Conservation (phyloP, 2,113 vertebrate species). For the Pachyramphus minor region DNA sequence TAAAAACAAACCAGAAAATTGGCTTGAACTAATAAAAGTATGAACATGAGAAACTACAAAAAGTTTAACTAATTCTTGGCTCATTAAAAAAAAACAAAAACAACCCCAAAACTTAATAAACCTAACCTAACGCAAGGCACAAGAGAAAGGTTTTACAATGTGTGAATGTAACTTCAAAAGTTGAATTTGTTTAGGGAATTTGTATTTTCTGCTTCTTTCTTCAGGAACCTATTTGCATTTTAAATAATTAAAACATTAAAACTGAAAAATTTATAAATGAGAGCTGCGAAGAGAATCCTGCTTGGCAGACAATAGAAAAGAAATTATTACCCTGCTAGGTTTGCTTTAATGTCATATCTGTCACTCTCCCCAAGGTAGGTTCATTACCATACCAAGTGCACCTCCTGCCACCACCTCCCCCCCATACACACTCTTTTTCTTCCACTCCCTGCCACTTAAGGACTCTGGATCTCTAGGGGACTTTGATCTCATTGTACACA, state of each 20-base stretch:
- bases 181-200: conserved; percentile 71
- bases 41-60: background rate
- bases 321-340: conserved; percentile 65
- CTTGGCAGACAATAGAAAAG: conserved; percentile 74
- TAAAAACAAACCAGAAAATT: background rate
- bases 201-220: conserved; percentile 73
- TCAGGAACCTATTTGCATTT: conserved; percentile 81
- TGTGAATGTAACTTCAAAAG: conserved; percentile 22
- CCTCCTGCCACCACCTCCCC: conserved; percentile 25
- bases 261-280: conserved; percentile 84
- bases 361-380: conserved; percentile 72
- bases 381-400: conserved; percentile 59
- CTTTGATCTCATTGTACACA: conserved; percentile 70
- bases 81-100: background rate
- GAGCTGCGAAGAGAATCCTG: conserved; percentile 70
- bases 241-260: conserved; percentile 86
- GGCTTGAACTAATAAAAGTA: background rate
- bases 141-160: background rate
- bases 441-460: conserved; percentile 34
- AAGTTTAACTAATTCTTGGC: background rate
- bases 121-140: background rate
- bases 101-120: background rate
- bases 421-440: conserved; percentile 14
- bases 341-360: conserved; percentile 70
- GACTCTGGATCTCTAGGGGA: conserved; percentile 42